Evolutionary conservation across 2,113 vertebrate genomes (phyloP).

Genomic region (Psilopogon haemacephalus): DNA sequence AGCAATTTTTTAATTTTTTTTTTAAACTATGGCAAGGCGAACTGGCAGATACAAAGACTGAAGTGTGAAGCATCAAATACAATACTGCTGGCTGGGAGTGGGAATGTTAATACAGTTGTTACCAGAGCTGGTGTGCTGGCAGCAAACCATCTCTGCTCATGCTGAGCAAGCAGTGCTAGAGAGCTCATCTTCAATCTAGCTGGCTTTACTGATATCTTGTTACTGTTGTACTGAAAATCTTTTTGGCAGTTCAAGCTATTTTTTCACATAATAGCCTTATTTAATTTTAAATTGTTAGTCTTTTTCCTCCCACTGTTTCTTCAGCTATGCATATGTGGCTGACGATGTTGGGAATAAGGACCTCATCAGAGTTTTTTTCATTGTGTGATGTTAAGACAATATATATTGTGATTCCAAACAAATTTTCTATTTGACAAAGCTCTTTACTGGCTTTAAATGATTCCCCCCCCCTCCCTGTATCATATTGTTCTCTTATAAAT

Average conservation of each 20-base stretch:
- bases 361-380: slow-evolving; percentile 70
- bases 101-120: not conserved
- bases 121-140: not conserved
- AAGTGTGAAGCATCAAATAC: not conserved
- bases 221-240: slow-evolving; percentile 1
- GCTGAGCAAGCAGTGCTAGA: not conserved
- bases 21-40: not conserved
- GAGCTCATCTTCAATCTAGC: not conserved
- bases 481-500: slow-evolving; percentile 72
- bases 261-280: slow-evolving; percentile 71
- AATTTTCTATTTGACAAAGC: slow-evolving; percentile 70
- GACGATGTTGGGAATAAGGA: slow-evolving; percentile 68
- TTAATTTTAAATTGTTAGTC: slow-evolving; percentile 78
- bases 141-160: not conserved
- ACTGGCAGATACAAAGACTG: not conserved
- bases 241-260: slow-evolving; percentile 66
- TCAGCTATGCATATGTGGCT: slow-evolving; percentile 67
- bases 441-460: slow-evolving; percentile 70
- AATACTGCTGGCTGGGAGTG: not conserved
- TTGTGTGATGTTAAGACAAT: slow-evolving; percentile 70
- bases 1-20: not conserved
- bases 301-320: slow-evolving; percentile 72
- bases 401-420: slow-evolving; percentile 72
- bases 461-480: slow-evolving; percentile 28
- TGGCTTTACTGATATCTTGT: not conserved